Evolutionary conservation across 2,888 invertebrate genomes (phyloP).

Genomic region (Brassicogethes aeneus): DNA sequence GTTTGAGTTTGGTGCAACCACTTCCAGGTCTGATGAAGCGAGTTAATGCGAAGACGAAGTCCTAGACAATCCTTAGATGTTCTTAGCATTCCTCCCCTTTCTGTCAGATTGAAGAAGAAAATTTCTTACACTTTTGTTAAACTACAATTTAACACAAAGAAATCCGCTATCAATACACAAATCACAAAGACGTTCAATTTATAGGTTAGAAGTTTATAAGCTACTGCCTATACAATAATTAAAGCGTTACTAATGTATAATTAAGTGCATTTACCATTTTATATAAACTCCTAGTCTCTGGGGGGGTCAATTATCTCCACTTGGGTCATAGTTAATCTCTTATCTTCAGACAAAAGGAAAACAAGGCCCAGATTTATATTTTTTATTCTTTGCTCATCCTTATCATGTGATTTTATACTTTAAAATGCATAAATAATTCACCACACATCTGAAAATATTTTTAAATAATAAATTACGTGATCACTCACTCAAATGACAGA

Average conservation of each 20-base stretch:
- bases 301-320: slow-evolving; percentile 29
- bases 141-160: slow-evolving; percentile 54
- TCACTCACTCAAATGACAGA: background rate
- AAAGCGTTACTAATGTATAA: slow-evolving; percentile 4
- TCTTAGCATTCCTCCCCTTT: slow-evolving; percentile 44
- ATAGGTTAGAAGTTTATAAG: slow-evolving; percentile 8
- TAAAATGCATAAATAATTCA: slow-evolving; percentile 12
- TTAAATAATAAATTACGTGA: background rate
- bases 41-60: slow-evolving; percentile 80
- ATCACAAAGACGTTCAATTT: slow-evolving; percentile 3
- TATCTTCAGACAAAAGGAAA: slow-evolving; percentile 27
- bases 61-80: slow-evolving; percentile 76
- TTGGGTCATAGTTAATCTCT: slow-evolving; percentile 29
- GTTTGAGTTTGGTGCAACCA: slow-evolving; percentile 87
- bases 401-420: slow-evolving; percentile 22
- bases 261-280: slow-evolving; percentile 24
- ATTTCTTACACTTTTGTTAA: slow-evolving; percentile 41
- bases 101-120: slow-evolving; percentile 32
- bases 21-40: slow-evolving; percentile 90
- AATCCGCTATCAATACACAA: slow-evolving; percentile 6
- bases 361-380: slow-evolving; percentile 23
- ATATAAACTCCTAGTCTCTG: slow-evolving; percentile 22
- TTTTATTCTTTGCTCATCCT: slow-evolving; percentile 12
- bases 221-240: slow-evolving; percentile 1
- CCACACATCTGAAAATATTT: background rate